Base-by-base conservation (phyloP, 2,888 invertebrate genomes). In the Habrosyne pyritoides region DNA sequence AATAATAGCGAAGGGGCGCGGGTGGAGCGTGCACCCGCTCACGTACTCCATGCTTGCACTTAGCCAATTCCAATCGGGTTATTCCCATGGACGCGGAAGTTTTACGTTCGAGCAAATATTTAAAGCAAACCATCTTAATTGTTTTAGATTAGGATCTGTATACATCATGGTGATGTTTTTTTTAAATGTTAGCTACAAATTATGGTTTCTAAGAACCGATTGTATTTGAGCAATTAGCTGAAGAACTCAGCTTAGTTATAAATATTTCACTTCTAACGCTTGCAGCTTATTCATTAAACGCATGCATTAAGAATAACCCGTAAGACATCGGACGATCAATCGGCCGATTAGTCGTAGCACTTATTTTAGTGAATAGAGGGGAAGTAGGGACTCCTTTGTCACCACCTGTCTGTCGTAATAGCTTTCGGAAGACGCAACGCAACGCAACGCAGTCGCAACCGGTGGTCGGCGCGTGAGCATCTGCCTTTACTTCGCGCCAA, bases 351-450 rank as follows among this genome's bases (percentile, higher is more conserved):
- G 75, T 77, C 72, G 77, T 18, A 57, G 64, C 6, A 49, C 28
- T 26, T 18, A 42, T 61, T 60, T 63, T 59, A 59, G 60, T 67
- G 69, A 67, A 73, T 73, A 75, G 77, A 86, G 84, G 89, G 90
- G 87, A 87, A 88, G 85, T 83, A 79, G 83, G 84, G 77, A 73
- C 77, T 86, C 83, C 81, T 84, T 83, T 86, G 88, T 88, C 89
- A 86, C 86, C 91, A 91, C 91, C 91, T 91, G 89, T 87, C 88
- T 68, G 75, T 70, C 72, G 83, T 89, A 89, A 89, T 87, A 81
- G 86, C 81, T 87, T 81, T 87, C 86, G 90, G 90, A 91, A 91
- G 89, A 86, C 85, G 81, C 73, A 63, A 70, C 73, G 55, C 73
- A 63, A 70, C 73, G 55, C 61, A 55, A 55, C 64, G 75, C 81